Percentiles rank a stretch among this genome's conserved stretches.
phyloP scores from a whole-genome alignment of 2,888 invertebrate genomes.

The Ecliptopera silaceata region DNA sequence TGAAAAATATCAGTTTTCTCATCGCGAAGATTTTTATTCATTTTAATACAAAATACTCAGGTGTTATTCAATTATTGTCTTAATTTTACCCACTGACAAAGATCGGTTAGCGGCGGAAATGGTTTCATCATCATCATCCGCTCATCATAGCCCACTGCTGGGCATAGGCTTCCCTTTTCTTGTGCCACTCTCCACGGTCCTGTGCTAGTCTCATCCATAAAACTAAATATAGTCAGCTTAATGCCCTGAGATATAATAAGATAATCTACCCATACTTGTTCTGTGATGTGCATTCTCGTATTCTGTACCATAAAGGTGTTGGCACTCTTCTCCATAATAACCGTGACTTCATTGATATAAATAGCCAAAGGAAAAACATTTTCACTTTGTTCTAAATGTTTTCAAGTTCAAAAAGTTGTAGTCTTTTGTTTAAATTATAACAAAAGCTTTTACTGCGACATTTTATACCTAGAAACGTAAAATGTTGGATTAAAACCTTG shows the following conservation, averaged over 20 bases:
- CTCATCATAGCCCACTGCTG: too few relatives aligned
- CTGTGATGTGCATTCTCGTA: too few relatives aligned
- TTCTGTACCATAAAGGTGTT: slow-evolving; percentile 7
- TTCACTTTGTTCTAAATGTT: background rate
- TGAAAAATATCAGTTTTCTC: background rate
- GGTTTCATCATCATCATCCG: too few relatives aligned
- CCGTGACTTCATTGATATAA: slow-evolving; percentile 15
- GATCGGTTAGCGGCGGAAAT: too few relatives aligned
- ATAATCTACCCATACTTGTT: too few relatives aligned
- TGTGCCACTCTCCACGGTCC: too few relatives aligned
- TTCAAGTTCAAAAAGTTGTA: background rate
- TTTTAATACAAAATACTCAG: slow-evolving; percentile 19
- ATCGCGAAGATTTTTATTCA: slow-evolving; percentile 14
- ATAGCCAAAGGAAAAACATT: background rate
- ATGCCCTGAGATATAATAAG: background rate
- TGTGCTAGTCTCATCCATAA: too few relatives aligned
- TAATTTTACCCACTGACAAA: background rate
- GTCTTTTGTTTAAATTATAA: background rate
- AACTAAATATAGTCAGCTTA: too few relatives aligned
- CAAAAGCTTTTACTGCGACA: background rate
- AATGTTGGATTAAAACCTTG: slow-evolving; percentile 22
- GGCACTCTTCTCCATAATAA: slow-evolving; percentile 15
- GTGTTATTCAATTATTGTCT: background rate
- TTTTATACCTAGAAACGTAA: slow-evolving; percentile 1
- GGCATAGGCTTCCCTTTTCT: too few relatives aligned